Evolutionary conservation across 2,888 invertebrate species (phyloP).

Genomic region (Digitonthophagus gazella): DNA sequence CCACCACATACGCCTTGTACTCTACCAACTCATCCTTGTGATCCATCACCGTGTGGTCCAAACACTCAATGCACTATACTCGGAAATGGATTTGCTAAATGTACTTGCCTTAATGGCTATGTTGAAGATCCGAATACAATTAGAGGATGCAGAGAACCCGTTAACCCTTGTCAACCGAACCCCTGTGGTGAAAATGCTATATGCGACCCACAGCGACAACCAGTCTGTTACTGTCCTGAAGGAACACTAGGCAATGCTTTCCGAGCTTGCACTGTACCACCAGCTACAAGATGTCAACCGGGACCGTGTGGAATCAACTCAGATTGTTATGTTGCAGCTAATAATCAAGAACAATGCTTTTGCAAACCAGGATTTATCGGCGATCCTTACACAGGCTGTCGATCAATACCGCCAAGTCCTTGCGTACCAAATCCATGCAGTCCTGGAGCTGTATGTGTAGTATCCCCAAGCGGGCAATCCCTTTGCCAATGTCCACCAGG

Average conservation of each 20-base stretch:
- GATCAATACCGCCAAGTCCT: slow-evolving; percentile 64
- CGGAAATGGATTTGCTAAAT: slow-evolving; percentile 79
- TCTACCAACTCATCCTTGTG: slow-evolving; percentile 75
- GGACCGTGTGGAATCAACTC: slow-evolving; percentile 81
- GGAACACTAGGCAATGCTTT: slow-evolving; percentile 81
- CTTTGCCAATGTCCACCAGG: slow-evolving; percentile 74
- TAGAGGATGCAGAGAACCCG: slow-evolving; percentile 75
- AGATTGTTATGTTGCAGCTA: slow-evolving; percentile 78
- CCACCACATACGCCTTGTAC: slow-evolving; percentile 72
- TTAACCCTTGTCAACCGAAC: slow-evolving; percentile 80
- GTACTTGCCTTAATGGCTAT: slow-evolving; percentile 79
- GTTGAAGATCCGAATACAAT: slow-evolving; percentile 86
- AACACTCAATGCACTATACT: slow-evolving; percentile 81
- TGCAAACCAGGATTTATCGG: slow-evolving; percentile 74
- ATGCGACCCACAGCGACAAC: slow-evolving; percentile 75
- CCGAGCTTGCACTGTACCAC: slow-evolving; percentile 65
- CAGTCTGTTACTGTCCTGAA: slow-evolving; percentile 84
- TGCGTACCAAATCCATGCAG: slow-evolving; percentile 82
- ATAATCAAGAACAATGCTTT: slow-evolving; percentile 80
- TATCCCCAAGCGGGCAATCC: slow-evolving; percentile 63
- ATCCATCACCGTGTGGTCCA: slow-evolving; percentile 83
- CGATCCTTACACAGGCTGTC: slow-evolving; percentile 78
- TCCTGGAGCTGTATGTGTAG: slow-evolving; percentile 69
- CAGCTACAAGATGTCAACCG: slow-evolving; percentile 68
- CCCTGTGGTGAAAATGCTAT: slow-evolving; percentile 76